Evolutionary conservation across 2,888 invertebrate species (phyloP), one percentile per base, ranked within the genome.

Genomic region (Gerris lacustris): DNA sequence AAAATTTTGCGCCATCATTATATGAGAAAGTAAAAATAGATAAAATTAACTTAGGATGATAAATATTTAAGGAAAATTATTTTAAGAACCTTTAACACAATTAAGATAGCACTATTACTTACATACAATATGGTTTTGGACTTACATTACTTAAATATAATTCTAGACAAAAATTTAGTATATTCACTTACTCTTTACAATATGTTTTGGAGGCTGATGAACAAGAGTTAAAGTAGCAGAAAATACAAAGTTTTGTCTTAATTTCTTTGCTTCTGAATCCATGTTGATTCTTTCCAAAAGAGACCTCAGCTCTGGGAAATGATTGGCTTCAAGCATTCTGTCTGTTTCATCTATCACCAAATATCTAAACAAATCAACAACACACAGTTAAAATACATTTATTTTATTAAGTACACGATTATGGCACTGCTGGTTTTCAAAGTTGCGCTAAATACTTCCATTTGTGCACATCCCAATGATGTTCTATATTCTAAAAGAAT

Each of bases 271-370:
- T 5, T 67, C 67, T 43, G 9, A 18, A 76, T 90, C 88, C 15
- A 82, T 81, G 80, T 97, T 96, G 6, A 98, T 82, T 0, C 88
- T 82, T 75, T 91, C 90, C 6, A 99, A 79, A 63, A 99, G 81
- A 15, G 88, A 85, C 43, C 90, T 86, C 4, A 99, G 80, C 81
- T 99, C 98, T 75, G 92, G 89, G 80, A 98, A 99, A 80, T 99
- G 98, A 0, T 95, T 95, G 75, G 88, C 89, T 79, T 99, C 98
- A 17, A 98, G 83, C 98, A 99, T 98, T 73, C 99, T 86, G 81
- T 99, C 99, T 0, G 98, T 97, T 83, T 99, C 99, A 80, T 99
- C 99, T 75, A 98, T 92, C 0, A 94, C 96, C 73, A 99, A 82
- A 80, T 88, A 94, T 78, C 94, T 94, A 78, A 6, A 77, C 78